Base-by-base conservation (phyloP, 1,140 invertebrate genomes). In the Archegozetes longisetosus region DNA sequence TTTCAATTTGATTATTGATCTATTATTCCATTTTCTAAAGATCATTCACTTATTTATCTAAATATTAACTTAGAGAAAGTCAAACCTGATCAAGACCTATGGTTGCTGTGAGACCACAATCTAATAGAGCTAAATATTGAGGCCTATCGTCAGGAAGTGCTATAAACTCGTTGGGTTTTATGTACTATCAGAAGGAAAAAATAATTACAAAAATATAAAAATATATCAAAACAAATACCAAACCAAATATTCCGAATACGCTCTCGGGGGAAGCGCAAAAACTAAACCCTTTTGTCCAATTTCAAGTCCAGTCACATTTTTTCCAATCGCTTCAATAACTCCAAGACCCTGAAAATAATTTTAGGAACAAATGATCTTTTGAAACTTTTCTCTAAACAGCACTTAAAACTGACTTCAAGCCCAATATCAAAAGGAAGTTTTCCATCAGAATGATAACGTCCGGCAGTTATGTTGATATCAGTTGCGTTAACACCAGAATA, bases 171-270 rank as follows among this genome's bases (percentile, higher is more conserved):
- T 55, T 24, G 12, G 47, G 17, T 56, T 59, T 22, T 1, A 26
- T 73, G 40, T 75, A 79, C 77, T 78, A 22, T 23, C 3, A 58
- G 51, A 57, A 48, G 28, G 9, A 48, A 49, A 56, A 9, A 13
- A n/a, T 48, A 1, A n/a, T 2, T 26, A n/a, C 17, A 48, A 50
- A 26, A 46, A 57, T 47, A 47, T 14, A 26, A 51, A 57, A 17
- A 55, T 2, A 2, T n/a, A n/a, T n/a, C n/a, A n/a, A n/a, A n/a
- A n/a, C n/a, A n/a, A n/a, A n/a, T n/a, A n/a, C n/a, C n/a, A n/a
- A n/a, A 58, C 57, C 13, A 58, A 24, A 53, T 58, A 58, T 46
- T 58, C 26, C 6, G 57, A n/a, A 46, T 58, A 58, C 23, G 57
- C 25, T 51, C 50, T 58, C 12, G 68, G 65, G 14, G 68, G 66